phyloP scores from a whole-genome alignment of 2,888 invertebrate species.

The Gonocerus acuteangulatus region DNA sequence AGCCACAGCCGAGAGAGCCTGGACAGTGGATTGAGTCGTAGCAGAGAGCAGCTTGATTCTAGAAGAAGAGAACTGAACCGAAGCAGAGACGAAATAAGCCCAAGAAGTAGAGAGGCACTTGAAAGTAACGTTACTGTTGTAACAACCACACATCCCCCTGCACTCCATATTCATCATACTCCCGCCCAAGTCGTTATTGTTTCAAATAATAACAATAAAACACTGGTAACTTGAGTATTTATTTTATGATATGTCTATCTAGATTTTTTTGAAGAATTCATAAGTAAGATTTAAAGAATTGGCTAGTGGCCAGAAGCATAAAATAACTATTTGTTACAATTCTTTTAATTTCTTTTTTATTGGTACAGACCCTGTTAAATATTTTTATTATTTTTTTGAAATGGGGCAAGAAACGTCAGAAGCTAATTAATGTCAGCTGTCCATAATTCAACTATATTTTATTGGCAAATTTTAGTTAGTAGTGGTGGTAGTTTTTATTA shows the following conservation, averaged over 20 bases:
- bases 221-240: slow-evolving; percentile 51
- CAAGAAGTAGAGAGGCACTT: slow-evolving; percentile 30
- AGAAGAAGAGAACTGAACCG: background rate
- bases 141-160: slow-evolving; percentile 70
- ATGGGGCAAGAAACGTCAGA: too few relatives aligned
- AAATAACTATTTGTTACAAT: too few relatives aligned
- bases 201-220: slow-evolving; percentile 67
- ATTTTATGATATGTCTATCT: background rate
- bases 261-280: background rate
- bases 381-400: too few relatives aligned
- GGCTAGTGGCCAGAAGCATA: too few relatives aligned
- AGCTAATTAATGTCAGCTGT: too few relatives aligned
- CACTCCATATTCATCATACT: slow-evolving; percentile 47
- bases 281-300: too few relatives aligned
- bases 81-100: background rate
- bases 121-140: slow-evolving; percentile 59
- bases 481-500: too few relatives aligned
- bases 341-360: too few relatives aligned
- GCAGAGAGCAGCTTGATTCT: slow-evolving; percentile 8
- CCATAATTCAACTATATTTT: too few relatives aligned
- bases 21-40: background rate
- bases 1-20: slow-evolving; percentile 15
- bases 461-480: too few relatives aligned
- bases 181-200: slow-evolving; percentile 68
- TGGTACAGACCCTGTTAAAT: too few relatives aligned